Conservation (phyloP, 2,113 vertebrate genomes). For the Urocynchramus pylzowi region DNA sequence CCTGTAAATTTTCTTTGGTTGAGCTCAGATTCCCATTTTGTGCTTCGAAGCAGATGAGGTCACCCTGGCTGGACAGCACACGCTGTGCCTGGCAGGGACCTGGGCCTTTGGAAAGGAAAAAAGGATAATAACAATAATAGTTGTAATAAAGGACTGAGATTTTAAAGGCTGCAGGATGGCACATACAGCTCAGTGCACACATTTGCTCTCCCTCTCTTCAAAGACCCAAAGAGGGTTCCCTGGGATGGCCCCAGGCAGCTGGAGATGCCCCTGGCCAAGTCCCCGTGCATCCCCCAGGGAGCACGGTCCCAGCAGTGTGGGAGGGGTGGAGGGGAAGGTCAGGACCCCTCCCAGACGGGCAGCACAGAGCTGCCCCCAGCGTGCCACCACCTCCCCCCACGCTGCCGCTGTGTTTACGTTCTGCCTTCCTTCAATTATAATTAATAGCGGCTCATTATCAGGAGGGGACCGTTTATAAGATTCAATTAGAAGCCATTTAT, state of each 20-base stretch:
- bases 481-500: constrained; percentile 69
- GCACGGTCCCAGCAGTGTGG: fast-evolving
- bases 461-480: constrained; percentile 65
- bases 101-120: not conserved
- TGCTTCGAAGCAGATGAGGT: constrained; percentile 55
- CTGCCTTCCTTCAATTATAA: constrained; percentile 60
- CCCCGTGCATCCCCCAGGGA: fast-evolving
- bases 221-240: not conserved
- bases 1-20: constrained; percentile 60
- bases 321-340: not conserved
- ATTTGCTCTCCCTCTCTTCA: not conserved
- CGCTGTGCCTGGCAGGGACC: constrained; percentile 7
- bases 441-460: constrained; percentile 58
- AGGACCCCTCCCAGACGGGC: not conserved
- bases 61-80: constrained; percentile 48
- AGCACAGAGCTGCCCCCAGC: not conserved
- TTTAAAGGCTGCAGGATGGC: not conserved
- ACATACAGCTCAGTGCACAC: not conserved
- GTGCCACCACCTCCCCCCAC: not conserved
- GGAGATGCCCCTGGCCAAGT: not conserved
- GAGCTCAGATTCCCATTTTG: constrained; percentile 42
- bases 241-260: not conserved
- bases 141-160: not conserved
- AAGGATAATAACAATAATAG: not conserved
- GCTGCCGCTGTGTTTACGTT: not conserved